Evolutionary conservation across 1,140 invertebrate species (phyloP), one percentile per base, ranked within the genome.

Genomic region (Atopsyche davidsoni): DNA sequence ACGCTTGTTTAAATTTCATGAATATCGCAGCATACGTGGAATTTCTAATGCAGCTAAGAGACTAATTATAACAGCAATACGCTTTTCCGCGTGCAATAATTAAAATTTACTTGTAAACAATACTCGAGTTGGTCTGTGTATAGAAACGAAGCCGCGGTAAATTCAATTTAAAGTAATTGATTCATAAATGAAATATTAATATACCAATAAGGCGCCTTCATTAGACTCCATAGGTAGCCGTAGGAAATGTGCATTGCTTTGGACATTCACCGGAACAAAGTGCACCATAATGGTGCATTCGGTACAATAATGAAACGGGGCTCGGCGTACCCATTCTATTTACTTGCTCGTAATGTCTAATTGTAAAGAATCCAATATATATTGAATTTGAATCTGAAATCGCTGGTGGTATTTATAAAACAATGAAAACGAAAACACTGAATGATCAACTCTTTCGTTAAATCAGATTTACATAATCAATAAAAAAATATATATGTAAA

Each of bases 121-220:
- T n/a, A n/a, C n/a, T n/a, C n/a, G n/a, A 22, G 36, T 14, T 11
- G 36, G 36, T 39, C 18, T 17, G 13, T n/a, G 14, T 19, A 17
- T n/a, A 19, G 11, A 14, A 9, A 14, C 40, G 18, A 10, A 24
- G 23, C 11, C 13, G 18, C 36, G 36, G 36, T 11, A 3, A 6
- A 7, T 42, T 24, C 22, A 24, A 42, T 22, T 21, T 22, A 11
- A 2, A 13, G 18, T 14, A 39, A 19, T 14, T n/a, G 35, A 9
- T 23, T 39, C 34, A 19, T 55, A 39, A 55, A 55, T 40, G 48
- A 28, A 10, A 40, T 50, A 55, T 55, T 50, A 55, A 55, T 55
- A 43, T 46, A 46, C 31, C 47, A 55, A 55, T 55, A 55, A 50
- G 47, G 43, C 28, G 40, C 3, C 36, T 49, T 49, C 41, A 49